Percentiles rank a stretch among this genome's conserved stretches.
Evolutionary conservation across 2,888 invertebrate genomes (phyloP).

Genomic region (Napeogenes sylphis): DNA sequence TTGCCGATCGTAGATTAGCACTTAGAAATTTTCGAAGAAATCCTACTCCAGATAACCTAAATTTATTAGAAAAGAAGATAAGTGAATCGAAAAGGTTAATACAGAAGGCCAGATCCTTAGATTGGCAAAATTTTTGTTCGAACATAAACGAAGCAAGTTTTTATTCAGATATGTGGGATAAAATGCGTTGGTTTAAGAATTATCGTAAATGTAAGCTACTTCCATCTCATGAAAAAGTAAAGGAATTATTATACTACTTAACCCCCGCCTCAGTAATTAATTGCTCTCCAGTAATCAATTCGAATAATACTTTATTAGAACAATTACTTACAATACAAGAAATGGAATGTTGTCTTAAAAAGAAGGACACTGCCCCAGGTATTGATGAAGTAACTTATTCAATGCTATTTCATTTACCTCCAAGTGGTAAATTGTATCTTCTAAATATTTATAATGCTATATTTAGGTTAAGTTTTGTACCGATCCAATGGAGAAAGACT

Average conservation of each 20-base stretch:
- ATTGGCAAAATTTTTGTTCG: constrained; percentile 16
- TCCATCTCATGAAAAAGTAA: no score
- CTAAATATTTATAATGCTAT: no score
- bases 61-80: constrained; percentile 14
- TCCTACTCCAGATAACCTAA: constrained; percentile 14
- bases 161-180: background rate
- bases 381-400: no score
- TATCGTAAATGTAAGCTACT: no score
- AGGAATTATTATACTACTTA: no score
- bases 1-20: constrained; percentile 21
- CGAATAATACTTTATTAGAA: background rate
- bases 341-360: constrained; percentile 5
- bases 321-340: constrained; percentile 2
- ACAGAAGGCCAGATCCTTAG: constrained; percentile 1
- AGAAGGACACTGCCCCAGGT: no score
- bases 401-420: no score
- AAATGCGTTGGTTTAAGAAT: constrained; percentile 20
- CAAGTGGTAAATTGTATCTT: no score
- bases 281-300: background rate
- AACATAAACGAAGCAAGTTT: constrained; percentile 10
- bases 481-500: no score
- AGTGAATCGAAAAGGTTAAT: constrained; percentile 8
- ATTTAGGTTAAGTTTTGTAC: no score
- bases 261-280: background rate
- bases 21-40: constrained; percentile 20